Evolutionary conservation across 1,140 invertebrate species (phyloP), one percentile per base, ranked within the genome.

Genomic region (Drosophila saltans): DNA sequence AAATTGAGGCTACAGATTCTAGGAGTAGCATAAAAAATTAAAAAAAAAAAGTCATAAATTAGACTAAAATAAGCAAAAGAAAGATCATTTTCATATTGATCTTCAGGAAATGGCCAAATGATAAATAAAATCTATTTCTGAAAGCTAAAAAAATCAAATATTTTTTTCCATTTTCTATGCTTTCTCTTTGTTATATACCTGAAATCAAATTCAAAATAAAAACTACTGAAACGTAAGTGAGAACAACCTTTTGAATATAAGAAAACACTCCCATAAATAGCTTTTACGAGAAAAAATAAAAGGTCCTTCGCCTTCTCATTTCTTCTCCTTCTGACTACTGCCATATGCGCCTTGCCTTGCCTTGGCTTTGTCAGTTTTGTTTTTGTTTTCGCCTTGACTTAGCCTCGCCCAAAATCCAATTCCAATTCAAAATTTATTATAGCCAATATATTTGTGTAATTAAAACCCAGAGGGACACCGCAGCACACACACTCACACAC

Each of bases 371-470:
- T 36, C n/a, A 8, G n/a, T 39, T 39, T 36, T 21, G 57, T 59
- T 59, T 21, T 33, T 11, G 10, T 30, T 57, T 33, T 59, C 21
- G 33, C 58, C 62, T 61, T 39, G 67, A 36, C n/a, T 40, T 56
- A 8, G 43, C 74, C 66, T 76, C 72, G 60, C 72, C 74, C 66
- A 64, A 69, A 69, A 66, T 52, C 45, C 45, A 26, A 52, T 69
- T 75, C 60, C 72, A 66, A 69, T 76, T 39, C 66, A 66, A 64
- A 76, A 69, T 76, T 76, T 76, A 76, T 76, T 76, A 63, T 60
- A 66, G 73, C 60, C 66, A 76, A 76, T 76, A 76, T 76, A 76
- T 75, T 76, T 69, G 21, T 76, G 74, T 76, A 76, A 76, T 76
- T 75, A 75, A 76, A 69, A 75, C 30, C 30, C 57, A 39, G 33